phyloP scores from a whole-genome alignment of 2,888 invertebrate species.

The Furcula furcula region DNA sequence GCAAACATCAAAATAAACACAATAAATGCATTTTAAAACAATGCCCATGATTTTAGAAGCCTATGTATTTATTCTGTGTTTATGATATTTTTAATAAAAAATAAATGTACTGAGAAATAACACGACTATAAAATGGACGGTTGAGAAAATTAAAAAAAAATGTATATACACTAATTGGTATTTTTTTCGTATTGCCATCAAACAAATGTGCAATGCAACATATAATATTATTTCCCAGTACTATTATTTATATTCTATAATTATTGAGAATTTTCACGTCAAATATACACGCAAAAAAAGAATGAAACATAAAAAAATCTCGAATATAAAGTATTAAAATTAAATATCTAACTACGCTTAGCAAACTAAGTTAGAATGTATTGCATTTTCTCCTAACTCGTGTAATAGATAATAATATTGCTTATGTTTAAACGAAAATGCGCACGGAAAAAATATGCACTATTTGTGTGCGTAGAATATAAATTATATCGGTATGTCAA shows the following conservation, averaged over 20 bases:
- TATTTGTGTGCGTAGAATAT: constrained; percentile 45
- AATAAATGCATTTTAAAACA: constrained; percentile 39
- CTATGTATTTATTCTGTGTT: constrained; percentile 16
- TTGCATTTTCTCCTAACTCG: constrained; percentile 59
- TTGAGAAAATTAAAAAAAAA: constrained; percentile 8
- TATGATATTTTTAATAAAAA: constrained; percentile 12
- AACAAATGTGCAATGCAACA: constrained; percentile 11
- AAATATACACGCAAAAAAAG: constrained; percentile 31
- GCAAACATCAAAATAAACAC: constrained; percentile 18
- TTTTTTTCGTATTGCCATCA: constrained; percentile 8
- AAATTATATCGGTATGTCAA: constrained; percentile 21
- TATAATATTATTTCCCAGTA: constrained; percentile 22
- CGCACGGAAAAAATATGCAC: constrained; percentile 51
- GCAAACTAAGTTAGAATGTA: constrained; percentile 60
- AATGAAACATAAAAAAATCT: constrained; percentile 39
- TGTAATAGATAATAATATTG: constrained; percentile 39
- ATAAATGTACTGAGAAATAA: constrained; percentile 29
- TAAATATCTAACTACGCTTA: constrained; percentile 62
- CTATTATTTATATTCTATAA: constrained; percentile 14
- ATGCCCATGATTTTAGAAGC: constrained; percentile 39
- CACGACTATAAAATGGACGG: constrained; percentile 27
- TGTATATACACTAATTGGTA: neutral
- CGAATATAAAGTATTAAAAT: constrained; percentile 46
- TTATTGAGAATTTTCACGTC: constrained; percentile 10
- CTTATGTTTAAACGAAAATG: constrained; percentile 44